These are phyloP conservation scores for Rhaphigaster nebulosa DNA, from an alignment of 2,888 invertebrate species.

Conservation along the genomic window DNA sequence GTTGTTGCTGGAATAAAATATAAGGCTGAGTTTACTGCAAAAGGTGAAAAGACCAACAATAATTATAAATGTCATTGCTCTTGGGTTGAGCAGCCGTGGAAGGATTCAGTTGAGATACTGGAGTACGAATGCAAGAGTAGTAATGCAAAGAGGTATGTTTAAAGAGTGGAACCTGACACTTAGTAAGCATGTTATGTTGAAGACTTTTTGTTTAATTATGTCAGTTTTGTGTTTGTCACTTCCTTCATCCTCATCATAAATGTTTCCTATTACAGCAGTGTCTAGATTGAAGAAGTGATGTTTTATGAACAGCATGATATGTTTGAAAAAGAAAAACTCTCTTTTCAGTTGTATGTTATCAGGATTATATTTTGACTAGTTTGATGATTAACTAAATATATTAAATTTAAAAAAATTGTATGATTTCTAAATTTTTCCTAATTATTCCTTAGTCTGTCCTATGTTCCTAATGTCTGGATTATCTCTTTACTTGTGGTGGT, in stretches of 20 bases:
- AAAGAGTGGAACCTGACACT: neutral
- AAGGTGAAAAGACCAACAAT: neutral
- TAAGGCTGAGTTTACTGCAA: constrained; percentile 49
- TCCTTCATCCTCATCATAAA: neutral
- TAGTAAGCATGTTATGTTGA: neutral
- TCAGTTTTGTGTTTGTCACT: neutral
- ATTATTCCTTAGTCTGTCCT: neutral
- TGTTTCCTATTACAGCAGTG: constrained; percentile 49
- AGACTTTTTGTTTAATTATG: neutral
- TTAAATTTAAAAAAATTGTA: neutral
- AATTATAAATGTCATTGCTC: constrained; percentile 29
- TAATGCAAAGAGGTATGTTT: constrained; percentile 14
- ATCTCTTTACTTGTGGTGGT: neutral
- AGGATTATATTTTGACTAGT: neutral
- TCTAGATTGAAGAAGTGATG: constrained; percentile 40
- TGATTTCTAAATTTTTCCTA: no score
- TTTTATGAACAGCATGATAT: neutral
- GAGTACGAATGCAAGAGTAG: neutral
- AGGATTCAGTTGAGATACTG: constrained; percentile 39
- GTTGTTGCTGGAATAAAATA: constrained; percentile 61
- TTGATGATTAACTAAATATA: neutral
- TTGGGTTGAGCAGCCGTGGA: constrained; percentile 58
- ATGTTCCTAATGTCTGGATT: neutral
- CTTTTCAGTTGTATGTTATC: neutral
- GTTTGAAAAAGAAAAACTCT: neutral